Conservation (phyloP, 2,888 invertebrate species). For the Eupeodes latifasciatus region DNA sequence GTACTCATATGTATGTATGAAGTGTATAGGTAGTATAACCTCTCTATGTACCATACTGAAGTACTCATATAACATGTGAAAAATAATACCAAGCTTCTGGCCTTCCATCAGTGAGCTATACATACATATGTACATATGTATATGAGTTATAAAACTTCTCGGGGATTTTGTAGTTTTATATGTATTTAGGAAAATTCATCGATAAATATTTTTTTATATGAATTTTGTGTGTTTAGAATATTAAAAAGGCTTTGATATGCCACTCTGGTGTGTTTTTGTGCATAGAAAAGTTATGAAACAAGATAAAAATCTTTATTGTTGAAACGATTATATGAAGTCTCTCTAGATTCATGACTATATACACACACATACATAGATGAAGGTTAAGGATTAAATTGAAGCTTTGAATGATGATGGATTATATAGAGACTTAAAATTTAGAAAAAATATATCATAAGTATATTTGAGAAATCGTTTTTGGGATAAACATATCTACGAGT, state of each 20-base stretch:
- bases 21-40: no score
- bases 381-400: slow-evolving; percentile 6
- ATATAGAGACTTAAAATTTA: slow-evolving; percentile 2
- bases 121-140: neutral
- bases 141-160: slow-evolving; percentile 25
- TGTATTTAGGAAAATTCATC: slow-evolving; percentile 23
- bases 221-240: slow-evolving; percentile 41
- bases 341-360: neutral
- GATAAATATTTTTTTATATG: slow-evolving; percentile 30
- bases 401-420: slow-evolving; percentile 23
- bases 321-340: slow-evolving; percentile 33
- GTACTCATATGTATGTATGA: slow-evolving; percentile 4
- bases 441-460: neutral
- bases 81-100: slow-evolving; percentile 43
- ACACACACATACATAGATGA: neutral
- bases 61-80: slow-evolving; percentile 17
- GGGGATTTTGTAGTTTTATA: slow-evolving; percentile 39
- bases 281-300: slow-evolving; percentile 27
- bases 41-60: no score
- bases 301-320: slow-evolving; percentile 38
- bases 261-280: neutral
- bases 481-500: neutral
- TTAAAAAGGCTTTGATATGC: slow-evolving; percentile 32
- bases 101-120: neutral
- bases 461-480: neutral